Base-by-base conservation (phyloP, 2,888 invertebrate species). In the Drosophila algonquin region DNA sequence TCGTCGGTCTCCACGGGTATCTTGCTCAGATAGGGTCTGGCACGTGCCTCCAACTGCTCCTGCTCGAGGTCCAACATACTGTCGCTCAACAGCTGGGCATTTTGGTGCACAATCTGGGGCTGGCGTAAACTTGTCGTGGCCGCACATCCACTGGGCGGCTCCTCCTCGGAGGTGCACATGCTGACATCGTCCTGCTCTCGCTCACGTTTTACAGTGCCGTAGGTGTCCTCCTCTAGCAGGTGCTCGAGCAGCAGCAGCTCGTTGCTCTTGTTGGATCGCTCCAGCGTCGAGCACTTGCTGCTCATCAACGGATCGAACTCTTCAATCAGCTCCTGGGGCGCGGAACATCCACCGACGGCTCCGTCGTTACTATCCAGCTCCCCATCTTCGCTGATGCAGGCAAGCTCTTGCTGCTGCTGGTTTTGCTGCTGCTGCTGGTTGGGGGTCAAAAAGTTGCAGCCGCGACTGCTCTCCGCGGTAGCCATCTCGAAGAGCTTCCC, bases 261-360 rank as follows among this genome's bases (percentile, higher is more conserved):
- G 90, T 95, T 95, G 72, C 94, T 95, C 72, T 94, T 85, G 48
- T 90, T 90, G 21, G 85, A 86, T 7, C 76, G 76, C 65, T 89
- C 72, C 73, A 92, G 70, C 55, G 89, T 79, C 57, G 91, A 63
- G 67, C 79, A 82, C 64, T 77, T 91, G 69, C 77, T 91, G 68
- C 75, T 81, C 21, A 75, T 86, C 27, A 94, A 91, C 2, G 95
- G 96, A 92, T 96, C 96, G 92, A 96, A 96, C 91, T 96, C 95
- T 89, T 94, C 93, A 55, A 96, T 94, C n/a, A 95, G 93, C 87
- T 95, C 95, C 79, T 79, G 89, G 0, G 87, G 69, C 32, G 57
- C n/a, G 0, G 55, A 27, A 53, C 63, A 61, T 0, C 80, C 90
- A 0, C 90, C 91, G 0, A 89, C 88, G 0, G 91, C 89, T 4